Evolutionary conservation across 2,888 invertebrate genomes (phyloP), one percentile per base, ranked within the genome.

Genomic region (Thalpophila matura): DNA sequence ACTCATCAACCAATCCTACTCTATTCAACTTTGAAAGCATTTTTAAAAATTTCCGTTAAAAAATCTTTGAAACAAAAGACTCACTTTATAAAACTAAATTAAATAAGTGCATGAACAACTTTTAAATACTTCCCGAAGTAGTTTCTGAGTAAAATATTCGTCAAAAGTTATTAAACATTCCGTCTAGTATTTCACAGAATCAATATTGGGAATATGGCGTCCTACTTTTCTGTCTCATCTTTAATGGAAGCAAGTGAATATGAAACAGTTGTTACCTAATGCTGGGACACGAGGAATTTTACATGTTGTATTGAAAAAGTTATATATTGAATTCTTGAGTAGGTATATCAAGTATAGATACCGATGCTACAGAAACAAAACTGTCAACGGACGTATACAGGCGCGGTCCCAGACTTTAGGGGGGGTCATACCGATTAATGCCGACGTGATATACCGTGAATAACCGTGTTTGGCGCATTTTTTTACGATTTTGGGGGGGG

Each of bases 121-220:
- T 67, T 14, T n/a, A 43, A 59, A 51, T 35, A 38, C 42, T 42
- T 26, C 16, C 22, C 14, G 2, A 59, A 40, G 47, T 47, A 58
- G 50, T 71, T 53, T n/a, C 4, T 3, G 45, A 55, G 45, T 46
- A 45, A 35, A 26, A 43, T 55, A 51, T 35, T 58, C 16, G 24
- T 47, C 27, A 55, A 35, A 59, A 74, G 46, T 63, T 68, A 50
- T 63, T 35, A 46, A 50, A 54, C 1, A 73, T 59, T 73, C 68
- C 43, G 42, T 53, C 22, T 62, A 12, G 56, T 38, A 14, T 40
- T 18, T 46, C 5, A 31, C 46, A 51, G 38, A 59, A 66, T 55
- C 54, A 55, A 70, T 73, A 50, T 66, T 24, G 31, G 12, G 16
- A 42, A 14, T 26, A 54, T n/a, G 22, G 40, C 22, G 33, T 47